phyloP scores from a whole-genome alignment of 2,888 invertebrate species.

The Troides helena region DNA sequence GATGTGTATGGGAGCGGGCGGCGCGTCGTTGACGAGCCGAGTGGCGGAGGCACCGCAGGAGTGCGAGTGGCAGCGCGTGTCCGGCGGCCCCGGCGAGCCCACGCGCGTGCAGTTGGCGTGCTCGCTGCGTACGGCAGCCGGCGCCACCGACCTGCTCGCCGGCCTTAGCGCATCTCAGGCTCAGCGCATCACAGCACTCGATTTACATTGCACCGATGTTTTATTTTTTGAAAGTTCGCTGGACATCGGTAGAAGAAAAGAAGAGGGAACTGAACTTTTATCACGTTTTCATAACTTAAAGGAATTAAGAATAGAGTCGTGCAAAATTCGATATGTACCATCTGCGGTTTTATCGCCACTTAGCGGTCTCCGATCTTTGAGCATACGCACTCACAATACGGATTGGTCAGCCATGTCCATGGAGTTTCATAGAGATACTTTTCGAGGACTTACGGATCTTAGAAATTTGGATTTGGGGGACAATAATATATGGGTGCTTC shows the following conservation, averaged over 20 bases:
- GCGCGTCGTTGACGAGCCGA: conserved; percentile 73
- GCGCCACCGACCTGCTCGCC: conserved; percentile 82
- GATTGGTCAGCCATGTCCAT: conserved; percentile 90
- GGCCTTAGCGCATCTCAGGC: conserved; percentile 83
- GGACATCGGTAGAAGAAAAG: conserved; percentile 78
- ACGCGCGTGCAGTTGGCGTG: conserved; percentile 82
- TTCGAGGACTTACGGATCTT: conserved; percentile 84
- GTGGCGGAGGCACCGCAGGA: conserved; percentile 85
- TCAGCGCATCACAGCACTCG: conserved; percentile 84
- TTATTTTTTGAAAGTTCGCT: conserved; percentile 86
- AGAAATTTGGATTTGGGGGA: conserved; percentile 85
- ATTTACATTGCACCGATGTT: conserved; percentile 86
- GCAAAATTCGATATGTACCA: conserved; percentile 88
- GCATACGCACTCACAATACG: conserved; percentile 87
- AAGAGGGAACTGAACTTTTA: conserved; percentile 79
- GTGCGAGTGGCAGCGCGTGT: conserved; percentile 85
- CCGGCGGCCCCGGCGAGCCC: conserved; percentile 76
- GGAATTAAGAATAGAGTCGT: conserved; percentile 86
- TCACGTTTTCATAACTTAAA: conserved; percentile 83
- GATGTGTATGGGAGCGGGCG: conserved; percentile 61
- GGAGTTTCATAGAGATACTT: conserved; percentile 86
- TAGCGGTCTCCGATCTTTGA: conserved; percentile 83
- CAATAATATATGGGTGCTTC: conserved; percentile 88
- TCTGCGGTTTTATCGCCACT: conserved; percentile 84
- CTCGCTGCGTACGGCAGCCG: conserved; percentile 83